Evolutionary conservation across 1,140 invertebrate genomes (phyloP).

Genomic region (Panagrolaimus sp.): DNA sequence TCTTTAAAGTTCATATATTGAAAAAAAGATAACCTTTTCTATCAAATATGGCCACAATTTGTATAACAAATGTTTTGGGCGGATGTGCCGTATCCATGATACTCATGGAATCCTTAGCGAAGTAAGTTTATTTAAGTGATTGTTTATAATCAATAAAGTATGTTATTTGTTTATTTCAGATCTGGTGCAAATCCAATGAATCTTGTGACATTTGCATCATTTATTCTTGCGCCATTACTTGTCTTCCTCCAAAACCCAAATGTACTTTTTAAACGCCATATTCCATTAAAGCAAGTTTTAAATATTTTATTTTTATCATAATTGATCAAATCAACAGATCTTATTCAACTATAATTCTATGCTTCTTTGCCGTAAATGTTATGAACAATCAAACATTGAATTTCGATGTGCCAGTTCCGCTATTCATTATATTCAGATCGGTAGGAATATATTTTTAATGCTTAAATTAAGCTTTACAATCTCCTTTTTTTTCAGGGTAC

Average conservation of each 20-base stretch:
- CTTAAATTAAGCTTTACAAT: constrained; percentile 18
- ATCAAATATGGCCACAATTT: not conserved
- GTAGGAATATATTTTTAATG: constrained; percentile 62
- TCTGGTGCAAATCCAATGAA: constrained; percentile 62
- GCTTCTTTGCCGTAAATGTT: constrained; percentile 86
- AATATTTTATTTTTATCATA: constrained; percentile 3
- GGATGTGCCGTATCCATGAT: constrained; percentile 48
- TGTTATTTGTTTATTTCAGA: constrained; percentile 8
- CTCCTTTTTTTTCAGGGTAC: constrained; percentile 58
- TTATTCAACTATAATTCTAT: constrained; percentile 76
- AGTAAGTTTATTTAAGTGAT: constrained; percentile 69
- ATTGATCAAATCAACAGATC: constrained; percentile 68
- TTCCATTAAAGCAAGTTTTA: constrained; percentile 63
- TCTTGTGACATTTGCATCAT: constrained; percentile 85
- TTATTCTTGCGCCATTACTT: constrained; percentile 79
- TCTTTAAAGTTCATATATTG: too few species aligned
- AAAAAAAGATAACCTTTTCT: too few species aligned
- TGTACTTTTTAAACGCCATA: constrained; percentile 70
- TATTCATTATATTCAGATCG: constrained; percentile 95
- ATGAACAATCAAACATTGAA: constrained; percentile 89
- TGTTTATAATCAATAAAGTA: constrained; percentile 68
- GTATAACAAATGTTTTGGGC: constrained; percentile 31
- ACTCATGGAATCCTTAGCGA: constrained; percentile 42
- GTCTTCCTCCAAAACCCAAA: constrained; percentile 80
- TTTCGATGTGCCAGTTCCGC: constrained; percentile 91